phyloP scores from a whole-genome alignment of 2,113 vertebrate genomes.

The Heterocephalus glaber region DNA sequence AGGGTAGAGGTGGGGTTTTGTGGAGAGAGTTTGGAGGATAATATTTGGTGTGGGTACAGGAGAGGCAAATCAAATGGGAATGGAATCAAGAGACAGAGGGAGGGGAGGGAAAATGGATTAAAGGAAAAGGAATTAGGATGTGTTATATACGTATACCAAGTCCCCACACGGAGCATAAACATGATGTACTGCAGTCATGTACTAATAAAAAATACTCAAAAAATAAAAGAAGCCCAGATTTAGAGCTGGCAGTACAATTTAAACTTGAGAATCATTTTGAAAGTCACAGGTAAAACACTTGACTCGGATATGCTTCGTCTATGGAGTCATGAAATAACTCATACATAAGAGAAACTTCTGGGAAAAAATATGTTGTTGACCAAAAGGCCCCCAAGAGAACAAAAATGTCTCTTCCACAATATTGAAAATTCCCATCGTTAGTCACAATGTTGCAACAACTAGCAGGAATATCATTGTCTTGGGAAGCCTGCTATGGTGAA shows the following conservation, averaged over 20 bases:
- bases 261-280: slow-evolving; percentile 16
- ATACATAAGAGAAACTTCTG: background rate
- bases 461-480: background rate
- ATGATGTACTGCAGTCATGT: background rate
- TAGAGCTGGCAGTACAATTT: background rate
- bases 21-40: background rate
- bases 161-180: background rate
- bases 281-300: background rate
- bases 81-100: background rate
- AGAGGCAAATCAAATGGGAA: background rate
- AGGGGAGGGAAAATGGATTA: background rate
- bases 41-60: background rate
- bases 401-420: background rate
- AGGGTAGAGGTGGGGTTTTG: rapidly evolving
- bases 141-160: background rate
- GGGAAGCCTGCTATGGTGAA: background rate
- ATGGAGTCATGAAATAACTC: background rate
- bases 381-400: background rate
- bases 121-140: background rate
- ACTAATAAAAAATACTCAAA: background rate
- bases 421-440: background rate
- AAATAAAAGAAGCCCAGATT: background rate
- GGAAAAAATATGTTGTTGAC: background rate
- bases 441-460: background rate
- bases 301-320: slow-evolving; percentile 20